Evolutionary conservation across 2,113 vertebrate species (phyloP), one percentile per base, ranked within the genome.

Genomic region (Microcebus murinus): DNA sequence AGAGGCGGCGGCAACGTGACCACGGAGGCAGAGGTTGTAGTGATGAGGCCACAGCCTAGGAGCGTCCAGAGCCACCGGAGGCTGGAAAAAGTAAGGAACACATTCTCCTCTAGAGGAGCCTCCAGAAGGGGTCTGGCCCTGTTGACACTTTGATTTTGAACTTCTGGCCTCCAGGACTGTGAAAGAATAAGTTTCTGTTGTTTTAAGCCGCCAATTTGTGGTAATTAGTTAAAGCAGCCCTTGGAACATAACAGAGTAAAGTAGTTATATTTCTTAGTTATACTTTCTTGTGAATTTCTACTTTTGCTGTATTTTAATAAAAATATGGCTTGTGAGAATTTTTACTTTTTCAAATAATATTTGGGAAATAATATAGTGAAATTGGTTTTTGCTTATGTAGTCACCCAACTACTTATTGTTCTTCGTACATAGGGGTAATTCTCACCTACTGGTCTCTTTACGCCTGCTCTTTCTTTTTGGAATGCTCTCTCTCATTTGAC

Each of bases 231-330:
- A 88, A 0, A 55, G 50, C 4, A 61, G 34, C 27, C n/a, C 12
- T 57, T 17, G 76, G 71, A 65, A 50, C 81, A 27, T 39, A 74
- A 82, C 31, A 59, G 4, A 48, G 23, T 52, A 42, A 48, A 13
- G 65, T 18, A 76, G 29, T 73, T 87, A 6, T 10, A 71, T 34
- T 82, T 82, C 85, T 45, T 88, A 57, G 42, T 57, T 80, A 15
- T 42, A 76, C 45, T 95, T 83, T 92, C 18, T 90, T 39, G 55
- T 29, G 36, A 80, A 25, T 61, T 76, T 95, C 65, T 82, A 55
- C 57, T 90, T 95, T 83, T 73, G 81, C 20, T 82, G 6, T 20
- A 91, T 42, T 65, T 14, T 71, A 87, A 67, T 17, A 89, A 61
- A 96, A 90, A 90, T 15, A 21, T 20, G 13, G 21, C 65, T 48